Evolutionary conservation across 1,140 invertebrate species (phyloP), one percentile per base, ranked within the genome.

Genomic region (Diplogasteroides magnus): DNA sequence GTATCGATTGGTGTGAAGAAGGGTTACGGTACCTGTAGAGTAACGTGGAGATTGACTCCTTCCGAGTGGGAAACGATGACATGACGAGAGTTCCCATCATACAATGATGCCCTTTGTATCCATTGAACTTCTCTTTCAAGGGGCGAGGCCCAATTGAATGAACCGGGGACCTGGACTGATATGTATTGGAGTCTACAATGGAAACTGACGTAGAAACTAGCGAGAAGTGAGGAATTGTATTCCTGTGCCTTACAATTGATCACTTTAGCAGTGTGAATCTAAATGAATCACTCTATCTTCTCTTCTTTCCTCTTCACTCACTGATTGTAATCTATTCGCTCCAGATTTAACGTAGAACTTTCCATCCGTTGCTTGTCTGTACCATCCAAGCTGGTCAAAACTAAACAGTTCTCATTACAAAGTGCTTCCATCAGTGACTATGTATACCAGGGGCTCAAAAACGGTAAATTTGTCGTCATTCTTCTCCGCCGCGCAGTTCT

Each of bases 61-160:
- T 74, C 69, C 3, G 73, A 61, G 29, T 74, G 73, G 15, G 69
- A 73, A 13, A 74, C 73, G 15, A 74, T 29, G 13, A 64, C 73
- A 31, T 74, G 73, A 11, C 73, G n/a, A 3, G 23, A 32, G 0
- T 64, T 58, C 6, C 69, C 64, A 55, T 74, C 73, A 61, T 64
- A 74, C 15, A 74, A 62, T n/a, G 62, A 58, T 19, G 73, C 73
- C n/a, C 73, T 76, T 68, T 74, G 69, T n/a, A 74, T 71, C 73
- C 73, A 74, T 1, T 70, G 69, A 55, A 67, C 62, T 11, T 25
- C 32, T 2, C 55, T 37, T 63, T 74, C 73, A 15, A 74, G 29
- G 1, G 69, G 65, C 25, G 60, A 59, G 55, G 64, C 26, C 15
- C 73, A 26, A 61, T 62, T 69, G 61, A 72, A 74, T 31, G 64